Evolutionary conservation across 2,797 vertebrate genomes (phyloP), one percentile per base, ranked within the genome.

Genomic region (Acridotheres tristis): DNA sequence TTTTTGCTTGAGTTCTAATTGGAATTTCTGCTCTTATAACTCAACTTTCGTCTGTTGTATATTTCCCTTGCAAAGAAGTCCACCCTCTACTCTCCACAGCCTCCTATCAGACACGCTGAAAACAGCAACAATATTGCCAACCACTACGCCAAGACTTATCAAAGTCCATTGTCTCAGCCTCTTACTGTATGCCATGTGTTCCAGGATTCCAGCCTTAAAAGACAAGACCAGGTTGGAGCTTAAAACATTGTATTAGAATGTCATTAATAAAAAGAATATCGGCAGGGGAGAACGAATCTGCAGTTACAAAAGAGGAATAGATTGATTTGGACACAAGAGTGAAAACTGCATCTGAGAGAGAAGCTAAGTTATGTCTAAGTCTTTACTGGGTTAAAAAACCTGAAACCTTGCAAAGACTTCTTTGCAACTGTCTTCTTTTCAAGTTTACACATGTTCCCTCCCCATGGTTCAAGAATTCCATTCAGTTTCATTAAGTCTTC

Each of bases 121-220:
- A 89, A 75, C 10, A 78, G 38, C 16, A 53, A 30, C 9, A 26
- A 23, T 22, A 40, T 13, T 50, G 53, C 7, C 2, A 13, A 14
- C 8, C n/a, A 51, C 11, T 10, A 7, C 5, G 2, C 3, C 29
- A 62, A 40, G 29, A 47, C 9, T 78, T 84, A 25, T 7, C 26
- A 47, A 79, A 72, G 53, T 22, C 27, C 25, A 14, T 20, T 68
- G 18, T 48, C 29, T 90, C 40, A 32, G 32, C 30, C 53, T 50
- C 34, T 78, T 62, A 36, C 4, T 50, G 13, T 29, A 81, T 13
- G 5, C 17, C n/a, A 27, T 0, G 0, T 27, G 15, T 26, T 75
- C 17, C 25, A 76, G 29, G 11, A 58, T 25, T 58, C 34, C 51
- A 85, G 40, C 10, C 55, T 66, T 62, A 26, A 71, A 77, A 68